A percentile compares a stretch with the other conserved stretches of the same genome.
These are phyloP conservation scores for Drosophila micromelanica DNA, from an alignment of 1,140 invertebrate species.

Conservation along the genomic window DNA sequence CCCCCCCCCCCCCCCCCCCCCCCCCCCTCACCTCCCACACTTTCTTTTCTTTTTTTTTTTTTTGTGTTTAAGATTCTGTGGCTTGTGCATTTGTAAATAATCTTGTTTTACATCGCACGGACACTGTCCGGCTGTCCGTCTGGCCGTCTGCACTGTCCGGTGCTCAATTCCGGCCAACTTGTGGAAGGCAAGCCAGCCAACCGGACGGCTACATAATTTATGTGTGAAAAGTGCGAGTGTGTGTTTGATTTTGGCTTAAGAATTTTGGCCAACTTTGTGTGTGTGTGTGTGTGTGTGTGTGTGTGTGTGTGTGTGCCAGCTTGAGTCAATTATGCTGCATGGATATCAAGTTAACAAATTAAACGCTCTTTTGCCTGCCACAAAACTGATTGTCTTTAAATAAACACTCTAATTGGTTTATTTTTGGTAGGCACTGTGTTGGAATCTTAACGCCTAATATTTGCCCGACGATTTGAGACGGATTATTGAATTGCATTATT, in stretches of 20 bases:
- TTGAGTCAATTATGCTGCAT: constrained; percentile 70
- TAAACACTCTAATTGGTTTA: constrained; percentile 38
- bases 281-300: constrained; percentile 8
- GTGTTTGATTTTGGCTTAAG: constrained; percentile 65
- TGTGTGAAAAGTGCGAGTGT: constrained; percentile 63
- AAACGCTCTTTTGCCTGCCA: constrained; percentile 62
- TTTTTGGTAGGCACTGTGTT: constrained; percentile 1
- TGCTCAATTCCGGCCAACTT: constrained; percentile 33
- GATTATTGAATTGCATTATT: not conserved
- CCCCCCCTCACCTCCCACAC: too few relatives aligned
- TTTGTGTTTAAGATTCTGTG: constrained; percentile 78
- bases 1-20: too few relatives aligned
- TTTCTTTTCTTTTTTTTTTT: too few relatives aligned
- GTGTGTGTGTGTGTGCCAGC: constrained; percentile 6
- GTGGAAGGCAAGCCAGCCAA: constrained; percentile 12
- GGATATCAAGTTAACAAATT: constrained; percentile 71
- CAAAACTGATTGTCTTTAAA: constrained; percentile 45
- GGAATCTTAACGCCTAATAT: too few relatives aligned
- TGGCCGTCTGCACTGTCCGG: not conserved
- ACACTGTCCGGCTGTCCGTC: constrained; percentile 9
- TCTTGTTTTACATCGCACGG: constrained; percentile 67
- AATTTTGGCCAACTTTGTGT: constrained; percentile 62
- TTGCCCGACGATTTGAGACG: not conserved
- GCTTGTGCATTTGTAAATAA: constrained; percentile 78
- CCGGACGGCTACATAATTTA: constrained; percentile 69